Evolutionary conservation across 2,797 vertebrate genomes (phyloP).

Genomic region (Acrossocheilus wenchowensis): DNA sequence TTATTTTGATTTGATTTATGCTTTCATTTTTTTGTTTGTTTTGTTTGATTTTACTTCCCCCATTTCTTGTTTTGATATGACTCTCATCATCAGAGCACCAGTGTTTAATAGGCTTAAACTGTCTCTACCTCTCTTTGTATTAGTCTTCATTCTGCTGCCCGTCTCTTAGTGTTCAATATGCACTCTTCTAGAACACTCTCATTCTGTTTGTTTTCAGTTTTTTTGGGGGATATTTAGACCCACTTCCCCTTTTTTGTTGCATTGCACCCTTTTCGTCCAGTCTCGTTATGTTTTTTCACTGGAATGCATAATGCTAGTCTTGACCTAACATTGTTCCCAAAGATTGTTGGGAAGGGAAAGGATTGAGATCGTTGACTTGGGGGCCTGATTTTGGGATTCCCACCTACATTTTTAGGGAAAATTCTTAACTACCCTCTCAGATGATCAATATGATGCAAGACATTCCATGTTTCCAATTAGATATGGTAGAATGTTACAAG

Average conservation of each 20-base stretch:
- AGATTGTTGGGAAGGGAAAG: conserved; percentile 72
- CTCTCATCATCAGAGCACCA: conserved; percentile 84
- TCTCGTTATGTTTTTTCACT: conserved; percentile 85
- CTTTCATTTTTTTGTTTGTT: conserved; percentile 83
- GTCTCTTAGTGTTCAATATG: conserved; percentile 91
- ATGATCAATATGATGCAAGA: neutral
- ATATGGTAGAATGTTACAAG: neutral
- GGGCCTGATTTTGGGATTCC: conserved; percentile 72
- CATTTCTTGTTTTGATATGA: conserved; percentile 61
- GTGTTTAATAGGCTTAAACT: conserved; percentile 81
- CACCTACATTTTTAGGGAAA: conserved; percentile 23
- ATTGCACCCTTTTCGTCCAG: conserved; percentile 75
- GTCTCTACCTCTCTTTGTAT: conserved; percentile 86
- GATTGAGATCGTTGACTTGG: conserved; percentile 70
- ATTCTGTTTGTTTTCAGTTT: conserved; percentile 97
- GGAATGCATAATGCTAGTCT: conserved; percentile 93
- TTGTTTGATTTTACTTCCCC: conserved; percentile 67
- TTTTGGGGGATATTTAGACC: conserved; percentile 78
- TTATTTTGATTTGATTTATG: conserved; percentile 84
- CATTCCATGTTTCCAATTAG: neutral
- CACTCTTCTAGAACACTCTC: conserved; percentile 82
- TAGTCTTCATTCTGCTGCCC: conserved; percentile 99
- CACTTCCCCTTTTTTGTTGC: conserved; percentile 77
- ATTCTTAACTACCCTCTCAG: neutral
- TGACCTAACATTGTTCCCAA: conserved; percentile 76